phyloP scores from a whole-genome alignment of 2,888 invertebrate genomes.

The Rotaria magnacalcarata region DNA sequence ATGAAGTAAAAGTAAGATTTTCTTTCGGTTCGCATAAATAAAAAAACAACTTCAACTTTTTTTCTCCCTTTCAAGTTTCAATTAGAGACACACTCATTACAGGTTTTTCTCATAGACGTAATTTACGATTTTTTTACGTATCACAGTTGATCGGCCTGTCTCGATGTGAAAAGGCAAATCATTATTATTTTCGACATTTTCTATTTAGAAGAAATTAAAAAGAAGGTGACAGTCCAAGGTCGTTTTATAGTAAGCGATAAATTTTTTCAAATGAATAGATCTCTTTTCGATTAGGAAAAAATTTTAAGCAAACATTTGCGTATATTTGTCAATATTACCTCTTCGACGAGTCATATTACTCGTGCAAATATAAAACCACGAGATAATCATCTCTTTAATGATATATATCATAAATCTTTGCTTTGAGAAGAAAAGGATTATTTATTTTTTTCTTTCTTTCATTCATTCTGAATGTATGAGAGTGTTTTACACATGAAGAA shows the following conservation, averaged over 20 bases:
- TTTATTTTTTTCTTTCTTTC: too few relatives aligned
- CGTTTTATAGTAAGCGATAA: not conserved
- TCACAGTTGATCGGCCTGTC: not conserved
- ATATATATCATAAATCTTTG: not conserved
- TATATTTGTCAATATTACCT: not conserved
- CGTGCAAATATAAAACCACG: not conserved
- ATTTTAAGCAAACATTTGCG: not conserved
- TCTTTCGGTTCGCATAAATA: not conserved
- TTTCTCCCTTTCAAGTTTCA: too few relatives aligned
- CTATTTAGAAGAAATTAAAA: not conserved
- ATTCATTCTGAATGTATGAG: not conserved
- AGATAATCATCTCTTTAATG: conserved; percentile 24
- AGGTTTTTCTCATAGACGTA: too few relatives aligned
- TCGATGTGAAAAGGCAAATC: not conserved
- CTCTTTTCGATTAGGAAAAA: not conserved
- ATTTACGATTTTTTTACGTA: too few relatives aligned
- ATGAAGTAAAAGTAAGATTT: not conserved
- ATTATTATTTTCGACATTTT: not conserved
- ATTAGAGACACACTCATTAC: too few relatives aligned
- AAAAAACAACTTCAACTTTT: too few relatives aligned
- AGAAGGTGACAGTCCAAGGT: not conserved
- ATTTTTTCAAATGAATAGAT: not conserved
- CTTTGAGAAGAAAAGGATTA: not conserved
- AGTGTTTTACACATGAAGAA: too few relatives aligned
- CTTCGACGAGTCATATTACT: not conserved